These are phyloP conservation scores for Pterocles orientalis DNA, from an alignment of 2,113 vertebrate species.

Conservation along the genomic window DNA sequence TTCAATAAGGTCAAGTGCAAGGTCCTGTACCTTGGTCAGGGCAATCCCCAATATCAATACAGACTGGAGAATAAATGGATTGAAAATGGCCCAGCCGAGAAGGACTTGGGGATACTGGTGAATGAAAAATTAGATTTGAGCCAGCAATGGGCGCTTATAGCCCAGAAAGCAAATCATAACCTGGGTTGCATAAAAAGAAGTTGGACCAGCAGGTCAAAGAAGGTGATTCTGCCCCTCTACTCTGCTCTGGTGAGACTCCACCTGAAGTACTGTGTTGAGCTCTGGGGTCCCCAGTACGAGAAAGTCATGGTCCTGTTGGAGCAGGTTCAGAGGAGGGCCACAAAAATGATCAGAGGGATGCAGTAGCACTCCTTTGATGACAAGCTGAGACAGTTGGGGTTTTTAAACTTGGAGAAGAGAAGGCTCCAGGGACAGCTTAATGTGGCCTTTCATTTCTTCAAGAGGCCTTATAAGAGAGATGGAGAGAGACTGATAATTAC, in stretches of 20 bases:
- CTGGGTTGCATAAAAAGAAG: too few relatives aligned
- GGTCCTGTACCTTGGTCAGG: accelerated
- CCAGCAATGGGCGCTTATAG: neutral
- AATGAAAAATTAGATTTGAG: neutral
- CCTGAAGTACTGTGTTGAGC: neutral
- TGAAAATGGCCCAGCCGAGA: neutral
- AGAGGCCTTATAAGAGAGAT: neutral
- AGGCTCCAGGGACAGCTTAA: neutral
- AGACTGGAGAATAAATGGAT: neutral
- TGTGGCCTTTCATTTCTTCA: neutral
- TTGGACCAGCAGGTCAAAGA: too few relatives aligned
- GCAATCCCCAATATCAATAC: neutral
- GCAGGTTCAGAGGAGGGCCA: neutral
- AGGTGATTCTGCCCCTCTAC: neutral
- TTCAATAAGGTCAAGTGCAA: neutral
- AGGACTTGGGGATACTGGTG: neutral
- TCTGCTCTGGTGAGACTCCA: neutral
- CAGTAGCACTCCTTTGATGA: too few relatives aligned
- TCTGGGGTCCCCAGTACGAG: neutral
- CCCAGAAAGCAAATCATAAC: too few relatives aligned
- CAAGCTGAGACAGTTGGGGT: too few relatives aligned
- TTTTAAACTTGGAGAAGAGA: too few relatives aligned
- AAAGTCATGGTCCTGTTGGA: neutral
- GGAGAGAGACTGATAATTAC: neutral
- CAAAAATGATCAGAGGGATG: neutral